Base-by-base conservation (phyloP, 2,888 invertebrate species). In the Habrosyne pyritoides region DNA sequence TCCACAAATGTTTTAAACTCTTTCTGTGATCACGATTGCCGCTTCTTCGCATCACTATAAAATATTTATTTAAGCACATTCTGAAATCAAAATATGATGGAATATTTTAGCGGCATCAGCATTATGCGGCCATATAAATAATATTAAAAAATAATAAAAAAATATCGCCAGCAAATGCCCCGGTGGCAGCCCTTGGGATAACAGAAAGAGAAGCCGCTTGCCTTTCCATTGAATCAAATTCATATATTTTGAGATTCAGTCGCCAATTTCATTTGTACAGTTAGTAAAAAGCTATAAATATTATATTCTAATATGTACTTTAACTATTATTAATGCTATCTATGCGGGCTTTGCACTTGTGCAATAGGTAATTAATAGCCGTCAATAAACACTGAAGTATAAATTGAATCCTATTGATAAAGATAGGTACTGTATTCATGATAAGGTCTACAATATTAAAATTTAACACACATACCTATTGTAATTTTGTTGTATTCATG, bases 201-300 rank as follows among this genome's bases (percentile, higher is more conserved):
- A 83, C 91, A 90, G 89, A 91, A 85, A 91, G 89, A 77, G 80
- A 81, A 87, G 91, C 91, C 91, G 92, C 91, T 90, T 84, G 91
- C 91, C 86, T 89, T 89, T 89, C 90, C 91, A 90, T 91, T 92
- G 92, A 92, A 91, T 92, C 92, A 92, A 92, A 92, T 92, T 92
- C 91, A 92, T 92, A 92, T 91, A 91, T 92, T 92, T 92, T 92
- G 91, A 90, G 92, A 92, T 92, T 92, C 92, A 91, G 91, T 89
- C 87, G 89, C 90, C 92, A 92, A 92, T 92, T 91, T 91, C 82
- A 90, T 84, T 75, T 78, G 90, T 91, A 92, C 81, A 62, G 91
- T 73, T 71, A 72, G 82, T 71, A 85, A 70, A 84, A 79, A 60
- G n/a, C 18, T 42, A 2, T 42, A 42, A 18, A 18, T n/a, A 18